These are phyloP conservation scores for Danionella cerebrum DNA, from an alignment of 2,113 vertebrate species.

Conservation along the genomic window DNA sequence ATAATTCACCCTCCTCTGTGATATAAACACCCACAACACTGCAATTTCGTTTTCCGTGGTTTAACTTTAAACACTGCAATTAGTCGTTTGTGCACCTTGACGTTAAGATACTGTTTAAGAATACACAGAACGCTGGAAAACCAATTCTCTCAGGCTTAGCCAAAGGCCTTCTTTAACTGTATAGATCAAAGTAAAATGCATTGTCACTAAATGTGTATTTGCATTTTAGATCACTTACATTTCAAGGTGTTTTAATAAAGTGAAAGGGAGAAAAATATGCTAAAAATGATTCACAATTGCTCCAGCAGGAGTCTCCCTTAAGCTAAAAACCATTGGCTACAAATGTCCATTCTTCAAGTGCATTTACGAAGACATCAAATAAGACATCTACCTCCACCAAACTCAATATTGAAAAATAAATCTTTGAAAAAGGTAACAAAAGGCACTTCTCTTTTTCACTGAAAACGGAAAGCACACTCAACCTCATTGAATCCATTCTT, in stretches of 20 bases:
- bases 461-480: background rate
- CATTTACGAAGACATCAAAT: background rate
- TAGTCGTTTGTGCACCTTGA: too few relatives aligned
- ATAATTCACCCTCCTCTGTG: constrained; percentile 40
- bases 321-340: constrained; percentile 3
- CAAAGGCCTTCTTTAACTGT: too few relatives aligned
- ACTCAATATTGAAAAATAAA: too few relatives aligned
- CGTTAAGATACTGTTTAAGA: too few relatives aligned
- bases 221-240: too few relatives aligned
- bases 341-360: background rate
- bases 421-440: background rate
- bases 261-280: too few relatives aligned
- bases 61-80: background rate
- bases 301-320: constrained; percentile 50
- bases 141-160: too few relatives aligned
- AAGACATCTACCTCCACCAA: background rate
- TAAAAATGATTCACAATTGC: constrained; percentile 25
- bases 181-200: too few relatives aligned
- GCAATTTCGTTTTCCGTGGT: constrained; percentile 55
- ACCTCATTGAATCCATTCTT: background rate
- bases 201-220: too few relatives aligned
- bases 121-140: too few relatives aligned
- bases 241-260: too few relatives aligned
- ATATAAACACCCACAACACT: constrained; percentile 37
- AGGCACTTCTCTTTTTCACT: background rate